phyloP scores from a whole-genome alignment of 2,797 vertebrate genomes.

The Aulostomus chinensis region DNA sequence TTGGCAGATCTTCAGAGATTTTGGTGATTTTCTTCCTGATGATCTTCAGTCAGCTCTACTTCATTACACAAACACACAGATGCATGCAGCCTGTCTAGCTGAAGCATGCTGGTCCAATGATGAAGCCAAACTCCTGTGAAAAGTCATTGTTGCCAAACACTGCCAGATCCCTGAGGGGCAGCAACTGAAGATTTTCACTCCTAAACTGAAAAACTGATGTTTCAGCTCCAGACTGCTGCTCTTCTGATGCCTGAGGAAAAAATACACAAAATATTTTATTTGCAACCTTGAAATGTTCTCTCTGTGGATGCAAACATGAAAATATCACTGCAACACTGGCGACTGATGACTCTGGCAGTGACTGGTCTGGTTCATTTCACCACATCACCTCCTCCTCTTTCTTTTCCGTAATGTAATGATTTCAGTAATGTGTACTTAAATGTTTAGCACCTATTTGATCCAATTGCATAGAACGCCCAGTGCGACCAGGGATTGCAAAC shows the following conservation, averaged over 20 bases:
- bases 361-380: too few species aligned
- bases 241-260: conserved; percentile 40
- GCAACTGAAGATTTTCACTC: conserved; percentile 79
- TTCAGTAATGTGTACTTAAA: too few species aligned
- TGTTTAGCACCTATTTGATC: too few species aligned
- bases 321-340: background rate
- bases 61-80: conserved; percentile 11
- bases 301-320: background rate
- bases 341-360: too few species aligned
- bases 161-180: conserved; percentile 85
- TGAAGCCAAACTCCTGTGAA: conserved; percentile 82
- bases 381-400: too few species aligned
- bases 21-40: conserved; percentile 16
- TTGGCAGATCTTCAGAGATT: too few species aligned
- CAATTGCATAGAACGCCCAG: too few species aligned
- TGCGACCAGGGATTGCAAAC: too few species aligned
- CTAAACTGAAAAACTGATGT: conserved; percentile 83
- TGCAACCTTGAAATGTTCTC: too few species aligned
- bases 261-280: too few species aligned
- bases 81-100: conserved; percentile 71
- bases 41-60: conserved; percentile 9
- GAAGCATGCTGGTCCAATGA: conserved; percentile 84
- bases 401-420: too few species aligned
- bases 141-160: conserved; percentile 75
- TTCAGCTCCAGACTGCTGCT: conserved; percentile 59